These are phyloP conservation scores for Takifugu bimaculatus DNA, from an alignment of 2,113 vertebrate species.

Conservation along the genomic window DNA sequence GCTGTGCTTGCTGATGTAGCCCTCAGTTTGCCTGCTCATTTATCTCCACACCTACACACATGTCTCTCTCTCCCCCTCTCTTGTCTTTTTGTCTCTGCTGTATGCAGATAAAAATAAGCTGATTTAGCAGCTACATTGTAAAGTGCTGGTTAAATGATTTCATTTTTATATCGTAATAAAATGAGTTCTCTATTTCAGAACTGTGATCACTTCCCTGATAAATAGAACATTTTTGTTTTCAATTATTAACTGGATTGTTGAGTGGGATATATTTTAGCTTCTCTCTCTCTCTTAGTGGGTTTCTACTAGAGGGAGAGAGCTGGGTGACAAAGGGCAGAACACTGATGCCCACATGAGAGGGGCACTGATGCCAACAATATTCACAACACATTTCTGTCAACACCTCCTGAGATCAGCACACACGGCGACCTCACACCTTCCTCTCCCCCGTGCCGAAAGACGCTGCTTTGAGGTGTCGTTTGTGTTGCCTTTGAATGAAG, in stretches of 20 bases:
- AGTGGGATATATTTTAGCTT: background rate
- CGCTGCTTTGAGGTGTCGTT: constrained; percentile 13
- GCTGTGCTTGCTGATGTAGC: constrained; percentile 21
- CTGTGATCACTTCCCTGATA: constrained; percentile 24
- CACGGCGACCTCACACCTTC: constrained; percentile 37
- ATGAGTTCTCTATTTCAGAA: constrained; percentile 26
- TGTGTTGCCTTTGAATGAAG: constrained; percentile 21
- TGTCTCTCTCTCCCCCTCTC: constrained; percentile 22
- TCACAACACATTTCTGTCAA: too few species aligned
- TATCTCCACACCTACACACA: constrained; percentile 30
- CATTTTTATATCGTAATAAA: constrained; percentile 33
- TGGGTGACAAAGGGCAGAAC: too few species aligned
- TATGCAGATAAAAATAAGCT: constrained; percentile 43
- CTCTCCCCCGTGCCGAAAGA: constrained; percentile 23
- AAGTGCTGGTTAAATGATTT: constrained; percentile 32
- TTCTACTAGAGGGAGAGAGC: too few species aligned
- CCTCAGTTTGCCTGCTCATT: constrained; percentile 21
- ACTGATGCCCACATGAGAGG: too few species aligned
- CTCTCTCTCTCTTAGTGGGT: background rate
- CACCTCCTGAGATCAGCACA: constrained; percentile 13
- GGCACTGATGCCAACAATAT: too few species aligned
- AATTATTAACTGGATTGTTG: background rate
- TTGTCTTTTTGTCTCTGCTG: constrained; percentile 16
- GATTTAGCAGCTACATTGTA: constrained; percentile 41
- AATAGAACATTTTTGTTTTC: background rate